A percentile compares a stretch with the other conserved stretches of the same genome.
Conservation (phyloP, 1,140 invertebrate genomes). For the Elymnias hypermnestra region DNA sequence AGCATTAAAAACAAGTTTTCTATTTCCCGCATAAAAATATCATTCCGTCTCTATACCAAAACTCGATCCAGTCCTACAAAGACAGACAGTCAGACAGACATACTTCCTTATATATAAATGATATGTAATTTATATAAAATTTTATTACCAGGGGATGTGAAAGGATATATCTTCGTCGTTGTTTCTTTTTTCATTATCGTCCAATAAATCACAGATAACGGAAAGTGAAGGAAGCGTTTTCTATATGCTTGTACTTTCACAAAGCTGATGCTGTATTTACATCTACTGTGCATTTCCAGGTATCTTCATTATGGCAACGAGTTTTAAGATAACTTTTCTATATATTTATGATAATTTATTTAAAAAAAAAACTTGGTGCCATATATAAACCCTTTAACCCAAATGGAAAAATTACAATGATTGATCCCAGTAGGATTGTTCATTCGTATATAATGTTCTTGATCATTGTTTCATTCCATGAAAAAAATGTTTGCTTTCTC, state of each 20-base stretch:
- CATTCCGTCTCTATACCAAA: no score
- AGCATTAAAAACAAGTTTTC: no score
- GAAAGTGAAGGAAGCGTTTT: constrained; percentile 28
- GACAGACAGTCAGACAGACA: no score
- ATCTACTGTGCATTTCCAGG: constrained; percentile 66
- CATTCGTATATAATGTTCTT: no score
- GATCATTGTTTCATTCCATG: constrained; percentile 18
- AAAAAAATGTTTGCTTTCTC: constrained; percentile 20
- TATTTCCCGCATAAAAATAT: no score
- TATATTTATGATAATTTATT: not conserved
- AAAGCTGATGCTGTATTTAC: constrained; percentile 56
- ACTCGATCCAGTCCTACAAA: no score
- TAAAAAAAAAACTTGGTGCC: constrained; percentile 36
- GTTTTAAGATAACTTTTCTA: constrained; percentile 20
- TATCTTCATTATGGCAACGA: constrained; percentile 57
- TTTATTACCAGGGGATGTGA: no score
- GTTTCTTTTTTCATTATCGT: constrained; percentile 3
- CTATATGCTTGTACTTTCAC: constrained; percentile 41
- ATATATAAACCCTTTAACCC: constrained; percentile 43
- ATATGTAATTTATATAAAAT: no score
- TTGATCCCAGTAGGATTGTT: constrained; percentile 23
- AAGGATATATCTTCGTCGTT: not conserved
- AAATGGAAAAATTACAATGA: constrained; percentile 38
- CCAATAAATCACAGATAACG: constrained; percentile 1
- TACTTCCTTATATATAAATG: no score